Evolutionary conservation across 2,113 vertebrate species (phyloP), one percentile per base, ranked within the genome.

Genomic region (Bufo gargarizans): DNA sequence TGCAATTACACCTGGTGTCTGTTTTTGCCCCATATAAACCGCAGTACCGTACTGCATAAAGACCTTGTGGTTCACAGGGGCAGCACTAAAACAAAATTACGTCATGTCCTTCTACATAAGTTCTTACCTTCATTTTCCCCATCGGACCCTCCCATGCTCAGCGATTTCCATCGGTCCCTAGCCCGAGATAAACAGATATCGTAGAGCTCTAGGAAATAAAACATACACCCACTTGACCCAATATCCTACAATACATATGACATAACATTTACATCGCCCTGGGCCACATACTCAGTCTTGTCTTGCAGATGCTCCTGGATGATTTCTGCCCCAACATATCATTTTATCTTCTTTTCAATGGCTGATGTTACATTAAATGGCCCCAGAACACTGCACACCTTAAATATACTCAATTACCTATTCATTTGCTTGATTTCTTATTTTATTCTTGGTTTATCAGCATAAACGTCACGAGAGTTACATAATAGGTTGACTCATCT

Each of bases 151-250:
- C 95, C 93, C 0, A 92, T 92, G 87, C 95, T 95, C 47, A 95
- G 91, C 0, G 91, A 95, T 88, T 94, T 95, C 96, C 97, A 98
- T 86, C 96, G 96, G 93, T 99, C 98, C 92, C 96, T 98, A 6
- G 98, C 97, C 82, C 97, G 96, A 86, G 96, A 92, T 61, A 99
- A 93, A 61, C 97, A 99, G 93, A 99, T 99, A 90, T 95, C 95
- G 49, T 97, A 99, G 14, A 99, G 95, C 50, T 99, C 98, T 98
- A 94, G 19, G 90, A 91, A 88, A 81, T 20, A 63, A 74, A 16
- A 50, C 50, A 78, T 22, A 13, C 0, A 6, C 58, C 2, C 2
- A 43, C 33, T 80, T 80, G 43, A 56, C 53, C 53, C 4, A 56
- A 19, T n/a, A 22, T 67, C 10, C 7, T n/a, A 67, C 1, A 67